A percentile compares a stretch with the other conserved stretches of the same genome.
These are phyloP conservation scores for Actenoides lindsayi DNA, from an alignment of 2,113 vertebrate species.

Conservation along the genomic window DNA sequence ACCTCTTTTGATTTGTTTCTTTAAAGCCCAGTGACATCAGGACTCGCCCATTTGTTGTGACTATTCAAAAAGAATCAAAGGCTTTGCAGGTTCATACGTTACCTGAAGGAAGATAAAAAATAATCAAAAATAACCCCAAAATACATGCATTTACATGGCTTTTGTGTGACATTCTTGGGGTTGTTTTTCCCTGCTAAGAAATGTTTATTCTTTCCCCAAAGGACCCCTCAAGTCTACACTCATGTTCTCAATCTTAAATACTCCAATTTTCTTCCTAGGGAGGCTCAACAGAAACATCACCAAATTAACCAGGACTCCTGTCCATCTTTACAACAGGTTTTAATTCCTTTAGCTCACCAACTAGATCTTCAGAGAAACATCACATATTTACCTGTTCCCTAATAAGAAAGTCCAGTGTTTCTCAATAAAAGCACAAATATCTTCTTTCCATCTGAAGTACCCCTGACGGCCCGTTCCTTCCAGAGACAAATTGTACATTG, in stretches of 20 bases:
- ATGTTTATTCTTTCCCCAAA: not conserved
- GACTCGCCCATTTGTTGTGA: not conserved
- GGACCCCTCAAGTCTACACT: not conserved
- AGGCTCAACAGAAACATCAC: not conserved
- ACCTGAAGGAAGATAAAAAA: not conserved
- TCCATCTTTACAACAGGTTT: not conserved
- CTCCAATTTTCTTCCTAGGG: not conserved
- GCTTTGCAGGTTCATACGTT: not conserved
- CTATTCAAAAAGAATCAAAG: not conserved
- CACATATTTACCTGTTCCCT: slow-evolving; percentile 83
- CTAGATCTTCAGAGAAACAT: not conserved
- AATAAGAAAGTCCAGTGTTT: slow-evolving; percentile 96
- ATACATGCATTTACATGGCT: not conserved
- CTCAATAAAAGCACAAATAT: slow-evolving; percentile 98
- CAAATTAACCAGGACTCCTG: not conserved
- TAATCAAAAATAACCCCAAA: not conserved
- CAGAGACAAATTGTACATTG: slow-evolving; percentile 98
- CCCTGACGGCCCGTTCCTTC: slow-evolving; percentile 96
- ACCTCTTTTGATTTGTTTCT: not conserved
- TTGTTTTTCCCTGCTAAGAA: not conserved
- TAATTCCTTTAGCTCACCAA: not conserved
- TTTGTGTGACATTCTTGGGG: not conserved
- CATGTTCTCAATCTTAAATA: not conserved
- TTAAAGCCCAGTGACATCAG: not conserved
- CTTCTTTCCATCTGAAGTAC: slow-evolving; percentile 99